These are phyloP conservation scores for Speoplatyrhinus poulsoni DNA, from an alignment of 2,113 vertebrate genomes.

Conservation along the genomic window DNA sequence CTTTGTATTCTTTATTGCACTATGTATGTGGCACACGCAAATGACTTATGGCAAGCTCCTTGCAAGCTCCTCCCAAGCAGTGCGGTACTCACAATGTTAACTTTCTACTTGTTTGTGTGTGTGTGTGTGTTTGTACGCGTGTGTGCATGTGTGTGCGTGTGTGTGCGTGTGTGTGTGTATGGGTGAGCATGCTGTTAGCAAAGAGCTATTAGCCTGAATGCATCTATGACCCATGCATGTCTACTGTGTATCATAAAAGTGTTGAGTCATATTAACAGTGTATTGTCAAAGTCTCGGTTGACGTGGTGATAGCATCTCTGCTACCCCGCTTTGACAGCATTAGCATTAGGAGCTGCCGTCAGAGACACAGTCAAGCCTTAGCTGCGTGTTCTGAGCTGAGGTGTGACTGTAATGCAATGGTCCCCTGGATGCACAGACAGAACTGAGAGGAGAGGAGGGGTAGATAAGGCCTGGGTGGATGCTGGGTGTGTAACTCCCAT, in stretches of 20 bases:
- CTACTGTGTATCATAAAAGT: conserved; percentile 34
- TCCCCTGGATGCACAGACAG: conserved; percentile 2
- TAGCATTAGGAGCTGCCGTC: conserved; percentile 30
- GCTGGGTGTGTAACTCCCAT: no score
- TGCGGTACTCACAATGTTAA: conserved; percentile 24
- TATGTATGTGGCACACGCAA: conserved; percentile 45
- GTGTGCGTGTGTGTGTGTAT: background rate
- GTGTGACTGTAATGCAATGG: conserved; percentile 27
- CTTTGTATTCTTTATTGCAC: conserved; percentile 55
- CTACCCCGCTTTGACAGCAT: conserved; percentile 10
- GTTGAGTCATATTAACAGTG: conserved; percentile 28
- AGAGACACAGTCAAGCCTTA: conserved; percentile 30
- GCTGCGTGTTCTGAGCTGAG: conserved; percentile 35
- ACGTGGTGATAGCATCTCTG: conserved; percentile 17
- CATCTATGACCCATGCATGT: conserved; percentile 27
- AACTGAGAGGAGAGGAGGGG: background rate
- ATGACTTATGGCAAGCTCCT: conserved; percentile 51
- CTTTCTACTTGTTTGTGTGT: conserved; percentile 3
- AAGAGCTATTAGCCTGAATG: conserved; percentile 26
- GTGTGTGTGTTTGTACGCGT: background rate
- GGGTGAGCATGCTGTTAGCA: conserved; percentile 19
- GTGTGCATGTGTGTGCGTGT: no score
- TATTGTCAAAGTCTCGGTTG: conserved; percentile 15
- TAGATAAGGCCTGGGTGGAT: no score
- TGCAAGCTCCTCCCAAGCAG: conserved; percentile 12